A percentile compares a stretch with the other conserved stretches of the same genome.
Evolutionary conservation across 2,888 invertebrate genomes (phyloP).

Genomic region (Campaea margaritaria): DNA sequence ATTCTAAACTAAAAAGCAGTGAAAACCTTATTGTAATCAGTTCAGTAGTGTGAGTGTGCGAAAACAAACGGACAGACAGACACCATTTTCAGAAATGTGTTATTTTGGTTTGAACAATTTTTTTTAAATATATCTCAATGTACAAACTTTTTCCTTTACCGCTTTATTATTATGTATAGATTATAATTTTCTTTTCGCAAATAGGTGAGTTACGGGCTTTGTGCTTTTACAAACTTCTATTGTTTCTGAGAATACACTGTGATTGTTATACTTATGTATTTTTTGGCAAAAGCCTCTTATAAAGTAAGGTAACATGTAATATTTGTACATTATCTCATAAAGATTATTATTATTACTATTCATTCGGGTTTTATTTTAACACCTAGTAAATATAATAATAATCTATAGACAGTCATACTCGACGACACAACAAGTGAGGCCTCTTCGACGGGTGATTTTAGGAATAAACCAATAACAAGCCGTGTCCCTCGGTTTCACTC

Average conservation of each 20-base stretch:
- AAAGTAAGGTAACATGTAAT: slow-evolving; percentile 38
- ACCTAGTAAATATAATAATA: background rate
- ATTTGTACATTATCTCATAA: slow-evolving; percentile 42
- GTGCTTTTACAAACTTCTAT: slow-evolving; percentile 6
- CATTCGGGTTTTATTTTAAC: slow-evolving; percentile 15
- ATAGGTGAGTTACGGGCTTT: background rate
- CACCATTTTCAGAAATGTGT: no score
- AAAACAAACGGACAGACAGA: no score
- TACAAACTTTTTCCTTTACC: no score
- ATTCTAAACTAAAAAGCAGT: no score
- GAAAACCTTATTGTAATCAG: no score
- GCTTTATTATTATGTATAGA: background rate
- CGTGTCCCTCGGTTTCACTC: no score
- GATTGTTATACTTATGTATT: slow-evolving; percentile 28
- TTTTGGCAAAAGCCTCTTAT: slow-evolving; percentile 31
- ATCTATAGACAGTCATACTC: background rate
- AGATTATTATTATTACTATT: slow-evolving; percentile 38
- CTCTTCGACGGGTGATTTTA: no score
- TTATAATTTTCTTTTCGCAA: background rate
- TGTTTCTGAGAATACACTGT: slow-evolving; percentile 29
- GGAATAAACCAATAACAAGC: no score
- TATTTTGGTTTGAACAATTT: no score
- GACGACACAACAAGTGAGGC: no score
- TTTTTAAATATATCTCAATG: no score
- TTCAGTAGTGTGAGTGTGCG: no score